phyloP scores from a whole-genome alignment of 1,140 invertebrate genomes.

The Berghia stephanieae region DNA sequence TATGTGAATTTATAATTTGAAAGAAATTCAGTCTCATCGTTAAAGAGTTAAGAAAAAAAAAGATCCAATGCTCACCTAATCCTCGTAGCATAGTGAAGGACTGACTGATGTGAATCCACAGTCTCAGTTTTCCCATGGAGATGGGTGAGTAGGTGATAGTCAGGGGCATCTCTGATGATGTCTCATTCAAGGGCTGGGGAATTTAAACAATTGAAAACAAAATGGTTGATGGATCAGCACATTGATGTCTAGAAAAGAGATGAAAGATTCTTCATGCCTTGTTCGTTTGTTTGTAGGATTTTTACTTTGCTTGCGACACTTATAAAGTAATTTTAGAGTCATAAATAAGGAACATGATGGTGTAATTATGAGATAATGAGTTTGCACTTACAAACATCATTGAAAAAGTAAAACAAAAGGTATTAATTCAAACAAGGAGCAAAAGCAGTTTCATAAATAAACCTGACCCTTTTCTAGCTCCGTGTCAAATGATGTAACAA shows the following conservation, averaged over 20 bases:
- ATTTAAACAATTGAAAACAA: no score
- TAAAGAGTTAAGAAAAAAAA: background rate
- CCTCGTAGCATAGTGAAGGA: constrained; percentile 77
- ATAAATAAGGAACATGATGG: background rate
- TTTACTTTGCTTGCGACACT: no score
- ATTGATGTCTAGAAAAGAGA: no score
- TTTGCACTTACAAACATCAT: background rate
- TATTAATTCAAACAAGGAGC: no score
- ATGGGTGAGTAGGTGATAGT: constrained; percentile 67
- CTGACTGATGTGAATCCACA: constrained; percentile 82
- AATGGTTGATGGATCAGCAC: no score
- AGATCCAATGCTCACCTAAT: constrained; percentile 51
- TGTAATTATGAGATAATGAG: background rate
- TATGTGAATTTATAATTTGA: background rate
- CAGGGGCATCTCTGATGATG: constrained; percentile 54
- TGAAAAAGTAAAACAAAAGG: no score
- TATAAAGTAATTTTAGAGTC: background rate
- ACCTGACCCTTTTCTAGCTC: no score
- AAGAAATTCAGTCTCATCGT: background rate
- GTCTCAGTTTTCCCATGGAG: constrained; percentile 70
- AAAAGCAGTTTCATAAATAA: no score
- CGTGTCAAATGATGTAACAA: no score
- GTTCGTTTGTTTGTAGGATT: no score
- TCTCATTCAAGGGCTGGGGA: constrained; percentile 50
- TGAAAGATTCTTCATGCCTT: background rate